Conservation (phyloP, 2,113 vertebrate species). For the Vireo altiloquus region DNA sequence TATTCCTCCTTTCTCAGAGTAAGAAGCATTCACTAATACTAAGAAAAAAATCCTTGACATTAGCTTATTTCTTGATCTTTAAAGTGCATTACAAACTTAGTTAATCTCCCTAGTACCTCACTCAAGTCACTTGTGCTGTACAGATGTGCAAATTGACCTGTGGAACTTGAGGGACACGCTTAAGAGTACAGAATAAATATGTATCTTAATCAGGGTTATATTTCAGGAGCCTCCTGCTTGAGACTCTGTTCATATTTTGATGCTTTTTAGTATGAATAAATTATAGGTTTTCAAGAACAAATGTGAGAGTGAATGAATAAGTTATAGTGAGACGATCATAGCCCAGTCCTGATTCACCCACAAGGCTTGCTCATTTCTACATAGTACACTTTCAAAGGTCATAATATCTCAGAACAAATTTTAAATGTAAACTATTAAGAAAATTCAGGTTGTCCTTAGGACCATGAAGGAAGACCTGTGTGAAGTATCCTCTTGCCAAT, state of each 20-base stretch:
- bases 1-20: not conserved
- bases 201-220: not conserved
- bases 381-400: not conserved
- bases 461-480: not conserved
- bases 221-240: not conserved
- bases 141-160: not conserved
- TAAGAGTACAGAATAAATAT: not conserved
- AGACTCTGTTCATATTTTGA: not conserved
- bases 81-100: not conserved
- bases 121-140: not conserved
- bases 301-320: conserved; percentile 16
- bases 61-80: not conserved
- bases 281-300: conserved; percentile 12
- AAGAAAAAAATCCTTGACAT: not conserved
- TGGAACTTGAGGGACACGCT: not conserved
- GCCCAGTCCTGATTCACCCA: not conserved
- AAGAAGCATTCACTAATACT: not conserved
- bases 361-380: not conserved
- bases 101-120: not conserved
- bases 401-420: not conserved
- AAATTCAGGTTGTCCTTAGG: not conserved
- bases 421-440: not conserved
- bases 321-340: not conserved
- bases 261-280: conserved; percentile 40
- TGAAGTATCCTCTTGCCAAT: not conserved